Conservation (phyloP, 92 coral and sea anemone genomes). For the Epizoanthus scotinus region DNA sequence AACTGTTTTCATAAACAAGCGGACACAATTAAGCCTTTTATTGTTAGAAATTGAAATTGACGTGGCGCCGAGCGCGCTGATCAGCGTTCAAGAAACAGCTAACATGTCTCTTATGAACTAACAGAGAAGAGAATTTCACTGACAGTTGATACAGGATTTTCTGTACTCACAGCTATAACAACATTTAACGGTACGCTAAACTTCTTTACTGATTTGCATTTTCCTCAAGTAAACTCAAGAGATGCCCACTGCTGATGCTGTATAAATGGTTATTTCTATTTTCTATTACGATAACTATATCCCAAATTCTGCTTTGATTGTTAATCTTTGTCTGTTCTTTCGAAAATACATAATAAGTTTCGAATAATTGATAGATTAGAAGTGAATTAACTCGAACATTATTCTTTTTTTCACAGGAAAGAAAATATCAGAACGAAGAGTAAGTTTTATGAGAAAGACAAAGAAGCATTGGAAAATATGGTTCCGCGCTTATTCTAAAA, state of each 20-base stretch:
- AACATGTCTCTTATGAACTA: not conserved
- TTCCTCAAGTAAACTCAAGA: not conserved
- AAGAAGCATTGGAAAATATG: not conserved
- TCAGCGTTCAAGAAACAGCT: not conserved
- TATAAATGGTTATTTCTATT: not conserved
- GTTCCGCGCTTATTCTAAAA: not conserved
- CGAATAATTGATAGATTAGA: not conserved
- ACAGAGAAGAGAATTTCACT: not conserved
- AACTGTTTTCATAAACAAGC: slow-evolving; percentile 1
- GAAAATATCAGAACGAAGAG: not conserved
- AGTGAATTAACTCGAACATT: not conserved
- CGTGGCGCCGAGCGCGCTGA: not conserved
- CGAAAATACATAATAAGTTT: not conserved
- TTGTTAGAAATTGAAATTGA: not conserved
- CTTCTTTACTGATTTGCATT: slow-evolving; percentile 12
- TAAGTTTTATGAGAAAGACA: not conserved
- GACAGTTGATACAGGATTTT: not conserved
- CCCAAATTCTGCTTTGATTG: not conserved
- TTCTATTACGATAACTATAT: not conserved
- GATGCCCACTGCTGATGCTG: not conserved
- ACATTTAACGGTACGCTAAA: not conserved
- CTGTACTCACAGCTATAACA: slow-evolving; percentile 14
- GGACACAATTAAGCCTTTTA: not conserved
- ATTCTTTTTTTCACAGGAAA: not conserved
- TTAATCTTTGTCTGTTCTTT: not conserved